phyloP scores from a whole-genome alignment of 2,113 vertebrate genomes.

The Upupa epops region DNA sequence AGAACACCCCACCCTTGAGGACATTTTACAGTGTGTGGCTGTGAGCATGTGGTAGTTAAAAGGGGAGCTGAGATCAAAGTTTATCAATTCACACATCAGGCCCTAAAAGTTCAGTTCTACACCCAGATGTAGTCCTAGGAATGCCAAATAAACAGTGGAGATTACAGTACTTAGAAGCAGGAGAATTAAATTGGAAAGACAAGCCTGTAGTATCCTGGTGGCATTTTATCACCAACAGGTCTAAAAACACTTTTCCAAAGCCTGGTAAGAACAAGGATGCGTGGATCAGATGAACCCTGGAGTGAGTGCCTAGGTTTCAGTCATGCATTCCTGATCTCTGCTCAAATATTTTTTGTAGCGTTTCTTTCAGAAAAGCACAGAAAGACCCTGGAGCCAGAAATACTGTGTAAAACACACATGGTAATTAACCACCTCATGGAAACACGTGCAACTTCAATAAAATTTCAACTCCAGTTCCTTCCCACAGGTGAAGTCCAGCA shows the following conservation, averaged over 20 bases:
- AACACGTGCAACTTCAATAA: slow-evolving; percentile 54
- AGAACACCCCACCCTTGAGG: background rate
- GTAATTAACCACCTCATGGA: slow-evolving; percentile 74
- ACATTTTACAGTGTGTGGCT: background rate
- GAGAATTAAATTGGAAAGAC: background rate
- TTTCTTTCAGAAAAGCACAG: slow-evolving; percentile 71
- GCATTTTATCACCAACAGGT: background rate
- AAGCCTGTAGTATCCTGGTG: background rate
- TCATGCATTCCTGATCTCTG: slow-evolving; percentile 48
- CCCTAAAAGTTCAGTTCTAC: background rate
- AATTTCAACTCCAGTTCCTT: slow-evolving; percentile 62
- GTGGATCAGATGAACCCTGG: slow-evolving; percentile 9
- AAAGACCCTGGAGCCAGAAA: slow-evolving; percentile 67
- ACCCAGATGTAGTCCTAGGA: background rate
- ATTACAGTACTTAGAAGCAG: background rate
- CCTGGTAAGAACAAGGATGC: background rate
- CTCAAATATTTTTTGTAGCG: slow-evolving; percentile 66
- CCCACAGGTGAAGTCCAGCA: slow-evolving; percentile 57
- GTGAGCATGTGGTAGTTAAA: background rate
- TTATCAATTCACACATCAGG: background rate
- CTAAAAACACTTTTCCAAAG: background rate
- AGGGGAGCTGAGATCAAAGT: background rate
- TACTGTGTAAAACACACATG: slow-evolving; percentile 46
- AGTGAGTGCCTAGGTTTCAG: slow-evolving; percentile 35
- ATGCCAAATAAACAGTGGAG: background rate